phyloP scores from a whole-genome alignment of 2,113 vertebrate genomes.

The Spea multiplicata region DNA sequence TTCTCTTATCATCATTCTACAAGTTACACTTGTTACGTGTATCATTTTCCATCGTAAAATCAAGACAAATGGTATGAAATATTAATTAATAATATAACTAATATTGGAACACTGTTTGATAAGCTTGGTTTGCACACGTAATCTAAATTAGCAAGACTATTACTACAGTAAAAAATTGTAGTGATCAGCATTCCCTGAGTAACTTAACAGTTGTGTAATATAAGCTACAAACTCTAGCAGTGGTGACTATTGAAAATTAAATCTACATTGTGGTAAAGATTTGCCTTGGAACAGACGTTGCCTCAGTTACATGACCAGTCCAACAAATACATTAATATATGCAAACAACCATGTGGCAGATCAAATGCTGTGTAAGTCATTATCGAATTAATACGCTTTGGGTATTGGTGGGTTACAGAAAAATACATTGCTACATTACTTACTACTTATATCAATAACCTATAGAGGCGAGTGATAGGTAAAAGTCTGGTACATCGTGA shows the following conservation, averaged over 20 bases:
- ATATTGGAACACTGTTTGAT: neutral
- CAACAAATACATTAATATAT: too few relatives aligned
- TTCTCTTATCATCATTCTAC: too few relatives aligned
- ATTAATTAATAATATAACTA: neutral
- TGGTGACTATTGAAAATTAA: constrained; percentile 10
- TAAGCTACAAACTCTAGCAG: neutral
- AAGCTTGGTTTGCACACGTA: neutral
- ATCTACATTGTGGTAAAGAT: neutral
- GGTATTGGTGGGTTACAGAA: too few relatives aligned
- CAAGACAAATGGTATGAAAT: neutral
- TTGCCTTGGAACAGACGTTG: neutral
- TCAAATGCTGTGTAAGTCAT: too few relatives aligned
- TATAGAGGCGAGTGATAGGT: too few relatives aligned
- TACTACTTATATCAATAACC: too few relatives aligned
- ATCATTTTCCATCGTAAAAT: neutral
- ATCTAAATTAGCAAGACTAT: neutral
- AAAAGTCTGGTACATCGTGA: too few relatives aligned
- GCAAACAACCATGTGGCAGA: too few relatives aligned
- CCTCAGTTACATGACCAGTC: neutral
- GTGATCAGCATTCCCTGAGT: neutral
- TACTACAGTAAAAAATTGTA: neutral
- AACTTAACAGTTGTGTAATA: neutral
- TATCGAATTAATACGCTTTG: too few relatives aligned
- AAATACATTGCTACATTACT: too few relatives aligned
- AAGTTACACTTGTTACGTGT: neutral